Percentiles rank a stretch among this genome's conserved stretches.
Evolutionary conservation across 2,113 vertebrate species (phyloP).

Genomic region (Vicugna pacos): DNA sequence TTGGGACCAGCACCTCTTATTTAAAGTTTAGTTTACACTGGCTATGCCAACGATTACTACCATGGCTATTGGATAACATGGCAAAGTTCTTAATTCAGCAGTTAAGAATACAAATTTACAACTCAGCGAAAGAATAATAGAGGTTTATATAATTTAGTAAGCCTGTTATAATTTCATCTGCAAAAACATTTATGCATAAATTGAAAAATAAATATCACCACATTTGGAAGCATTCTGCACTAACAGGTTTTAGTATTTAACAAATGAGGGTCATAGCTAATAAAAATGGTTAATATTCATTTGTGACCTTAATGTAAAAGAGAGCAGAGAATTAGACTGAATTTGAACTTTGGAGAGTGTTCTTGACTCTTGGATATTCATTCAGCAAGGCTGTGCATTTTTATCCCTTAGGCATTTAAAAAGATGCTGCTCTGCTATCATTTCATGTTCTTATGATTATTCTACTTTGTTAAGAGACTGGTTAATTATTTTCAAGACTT

Average conservation of each 20-base stretch:
- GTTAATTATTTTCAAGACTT: conserved; percentile 76
- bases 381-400: conserved; percentile 61
- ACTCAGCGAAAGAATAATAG: not conserved
- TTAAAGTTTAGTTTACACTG: not conserved
- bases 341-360: conserved; percentile 74
- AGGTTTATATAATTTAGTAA: conserved; percentile 62
- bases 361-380: conserved; percentile 73
- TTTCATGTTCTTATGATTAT: conserved; percentile 76
- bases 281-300: conserved; percentile 72
- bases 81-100: not conserved
- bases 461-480: conserved; percentile 71
- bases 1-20: not conserved
- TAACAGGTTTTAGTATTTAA: conserved; percentile 68
- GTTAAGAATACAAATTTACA: conserved; percentile 38
- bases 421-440: conserved; percentile 61
- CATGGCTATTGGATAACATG: not conserved
- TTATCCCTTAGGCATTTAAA: conserved; percentile 52
- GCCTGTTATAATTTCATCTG: not conserved
- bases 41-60: not conserved
- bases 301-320: conserved; percentile 63
- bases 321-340: conserved; percentile 60
- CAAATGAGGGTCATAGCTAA: conserved; percentile 66
- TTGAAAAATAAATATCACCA: conserved; percentile 62
- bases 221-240: conserved; percentile 37
- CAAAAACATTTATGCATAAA: conserved; percentile 33